Evolutionary conservation across 2,113 vertebrate species (phyloP).

Genomic region (Vireo altiloquus): DNA sequence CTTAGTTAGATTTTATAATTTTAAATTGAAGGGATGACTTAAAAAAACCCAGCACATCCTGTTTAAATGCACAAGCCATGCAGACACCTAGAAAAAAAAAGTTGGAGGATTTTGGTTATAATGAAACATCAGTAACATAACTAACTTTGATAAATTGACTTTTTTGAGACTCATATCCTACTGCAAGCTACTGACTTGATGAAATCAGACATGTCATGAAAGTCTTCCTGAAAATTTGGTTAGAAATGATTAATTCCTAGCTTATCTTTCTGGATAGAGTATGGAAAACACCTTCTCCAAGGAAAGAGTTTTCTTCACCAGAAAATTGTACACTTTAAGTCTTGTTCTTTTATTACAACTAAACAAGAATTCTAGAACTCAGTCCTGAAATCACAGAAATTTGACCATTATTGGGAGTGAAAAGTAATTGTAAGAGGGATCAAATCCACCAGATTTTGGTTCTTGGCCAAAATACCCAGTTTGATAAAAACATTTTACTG

Average conservation of each 20-base stretch:
- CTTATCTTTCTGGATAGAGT: neutral
- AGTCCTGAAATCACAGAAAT: neutral
- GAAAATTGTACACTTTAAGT: neutral
- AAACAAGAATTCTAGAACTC: neutral
- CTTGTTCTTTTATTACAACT: neutral
- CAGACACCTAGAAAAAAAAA: neutral
- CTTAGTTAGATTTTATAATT: neutral
- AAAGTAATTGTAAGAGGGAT: neutral
- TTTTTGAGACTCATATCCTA: neutral
- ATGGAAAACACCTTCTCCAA: neutral
- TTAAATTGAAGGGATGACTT: neutral
- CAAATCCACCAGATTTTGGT: accelerated
- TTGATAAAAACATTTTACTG: neutral
- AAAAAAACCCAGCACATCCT: neutral
- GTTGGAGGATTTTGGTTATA: neutral
- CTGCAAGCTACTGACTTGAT: neutral
- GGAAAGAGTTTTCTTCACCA: neutral
- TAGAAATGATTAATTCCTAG: neutral
- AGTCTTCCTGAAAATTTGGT: neutral
- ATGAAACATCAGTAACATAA: neutral
- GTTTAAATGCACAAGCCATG: neutral
- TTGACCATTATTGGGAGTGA: neutral
- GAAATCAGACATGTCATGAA: neutral
- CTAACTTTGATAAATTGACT: neutral
- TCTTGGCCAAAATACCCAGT: neutral